A percentile compares a stretch with the other conserved stretches of the same genome.
Evolutionary conservation across 1,140 invertebrate species (phyloP).

Genomic region (Bombus polaris): DNA sequence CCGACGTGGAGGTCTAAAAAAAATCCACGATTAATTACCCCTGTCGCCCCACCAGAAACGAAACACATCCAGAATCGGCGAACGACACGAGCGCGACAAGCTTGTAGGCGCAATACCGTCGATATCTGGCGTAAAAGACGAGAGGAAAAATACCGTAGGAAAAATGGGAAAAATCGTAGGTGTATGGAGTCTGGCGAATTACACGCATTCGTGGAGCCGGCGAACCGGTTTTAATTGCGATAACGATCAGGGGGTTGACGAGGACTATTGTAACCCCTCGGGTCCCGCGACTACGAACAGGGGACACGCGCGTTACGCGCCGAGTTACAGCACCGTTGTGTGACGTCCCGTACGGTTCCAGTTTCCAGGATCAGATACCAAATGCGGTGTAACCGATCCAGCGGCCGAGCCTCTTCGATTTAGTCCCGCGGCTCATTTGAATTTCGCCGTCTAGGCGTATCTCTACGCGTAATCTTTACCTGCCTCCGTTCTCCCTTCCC

Average conservation of each 20-base stretch:
- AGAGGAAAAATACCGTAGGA: background rate
- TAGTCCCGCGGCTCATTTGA: constrained; percentile 71
- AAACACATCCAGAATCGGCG: background rate
- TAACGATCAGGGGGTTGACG: constrained; percentile 49
- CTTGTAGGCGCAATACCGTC: constrained; percentile 19
- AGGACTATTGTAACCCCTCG: constrained; percentile 44
- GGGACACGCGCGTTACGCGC: constrained; percentile 56
- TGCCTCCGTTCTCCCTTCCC: background rate
- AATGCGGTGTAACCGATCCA: constrained; percentile 73
- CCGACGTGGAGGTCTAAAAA: no score
- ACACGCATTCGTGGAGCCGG: background rate
- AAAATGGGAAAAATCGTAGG: background rate
- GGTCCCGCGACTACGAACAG: background rate
- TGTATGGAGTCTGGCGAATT: background rate
- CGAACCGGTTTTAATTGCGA: constrained; percentile 60
- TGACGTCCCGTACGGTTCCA: constrained; percentile 56
- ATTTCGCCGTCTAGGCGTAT: constrained; percentile 69
- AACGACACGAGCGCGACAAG: background rate
- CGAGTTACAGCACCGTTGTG: constrained; percentile 55
- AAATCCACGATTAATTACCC: background rate
- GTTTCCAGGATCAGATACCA: constrained; percentile 60
- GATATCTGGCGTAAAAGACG: background rate
- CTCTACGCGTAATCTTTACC: constrained; percentile 56
- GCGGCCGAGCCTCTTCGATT: constrained; percentile 69
- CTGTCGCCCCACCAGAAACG: no score